Evolutionary conservation across 2,797 vertebrate species (phyloP), one percentile per base, ranked within the genome.

Genomic region (Lithobates pipiens): DNA sequence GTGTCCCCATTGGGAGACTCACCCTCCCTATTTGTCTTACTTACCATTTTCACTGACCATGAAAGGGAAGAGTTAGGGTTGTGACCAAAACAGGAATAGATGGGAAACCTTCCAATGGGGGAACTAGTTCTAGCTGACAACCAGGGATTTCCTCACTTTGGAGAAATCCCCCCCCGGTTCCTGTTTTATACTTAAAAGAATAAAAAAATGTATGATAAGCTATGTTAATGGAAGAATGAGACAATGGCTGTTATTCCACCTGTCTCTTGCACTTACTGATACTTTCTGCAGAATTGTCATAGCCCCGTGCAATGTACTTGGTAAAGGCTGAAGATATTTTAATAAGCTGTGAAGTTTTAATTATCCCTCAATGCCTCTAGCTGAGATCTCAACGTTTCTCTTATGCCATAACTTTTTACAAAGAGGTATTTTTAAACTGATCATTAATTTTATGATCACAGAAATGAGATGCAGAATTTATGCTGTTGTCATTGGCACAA

Each of bases 391-490:
- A 93, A 92, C 89, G 83, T 93, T 93, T 92, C 91, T 91, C 93
- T 92, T 92, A 91, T 42, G 88, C 90, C 94, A 93, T 95, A 95
- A 95, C 93, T 95, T 95, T 81, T 91, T 93, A 93, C 91, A 91
- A 93, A 95, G 93, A 95, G 94, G 92, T 94, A 94, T 95, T 95
- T 95, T 95, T 94, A 94, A 95, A 93, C 93, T 95, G 95, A 93
- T 94, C 94, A 93, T 95, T 95, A 95, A 95, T 95, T 95, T 95
- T 95, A 95, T 93, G 93, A 88, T 93, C 93, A 86, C 84, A 91
- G 93, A 94, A 95, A 94, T 95, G 92, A 95, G 94, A 95, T 95
- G 92, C 92, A 93, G 90, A 95, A 95, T 95, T 95, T 94, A 95
- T 96, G 92, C 94, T 95, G 93, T 95, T 95, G 93, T 95, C 94